Percentiles rank a stretch among this genome's conserved stretches.
Conservation (phyloP, 2,888 invertebrate species). For the Lasioglossum marginatum region DNA sequence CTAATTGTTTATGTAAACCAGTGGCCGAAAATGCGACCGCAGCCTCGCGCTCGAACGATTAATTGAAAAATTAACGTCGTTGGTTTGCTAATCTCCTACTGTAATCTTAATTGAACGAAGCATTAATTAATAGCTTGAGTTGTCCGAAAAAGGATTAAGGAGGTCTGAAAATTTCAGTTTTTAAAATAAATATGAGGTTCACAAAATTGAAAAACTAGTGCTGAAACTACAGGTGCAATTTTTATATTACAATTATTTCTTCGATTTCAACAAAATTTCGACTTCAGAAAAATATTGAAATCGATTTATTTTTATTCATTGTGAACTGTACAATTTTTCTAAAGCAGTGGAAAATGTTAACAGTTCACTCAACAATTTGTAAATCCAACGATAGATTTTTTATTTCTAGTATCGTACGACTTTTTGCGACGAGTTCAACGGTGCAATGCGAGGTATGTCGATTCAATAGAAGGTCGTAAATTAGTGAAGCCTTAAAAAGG, state of each 20-base stretch:
- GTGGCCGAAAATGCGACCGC: background rate
- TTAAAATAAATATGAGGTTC: background rate
- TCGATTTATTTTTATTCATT: no score
- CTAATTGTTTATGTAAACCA: slow-evolving; percentile 13
- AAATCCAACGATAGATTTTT: background rate
- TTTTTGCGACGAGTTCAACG: background rate
- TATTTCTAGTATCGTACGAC: background rate
- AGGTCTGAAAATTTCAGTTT: background rate
- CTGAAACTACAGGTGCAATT: background rate
- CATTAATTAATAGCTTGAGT: background rate
- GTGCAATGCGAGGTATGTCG: background rate
- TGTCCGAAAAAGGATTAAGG: background rate
- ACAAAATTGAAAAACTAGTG: background rate
- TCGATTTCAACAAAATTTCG: no score
- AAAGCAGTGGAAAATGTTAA: background rate
- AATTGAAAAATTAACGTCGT: background rate
- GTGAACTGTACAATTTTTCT: background rate
- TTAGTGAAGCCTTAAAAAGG: slow-evolving; percentile 5
- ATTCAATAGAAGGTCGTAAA: slow-evolving; percentile 6
- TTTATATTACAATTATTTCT: background rate
- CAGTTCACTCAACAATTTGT: background rate
- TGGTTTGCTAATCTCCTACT: background rate
- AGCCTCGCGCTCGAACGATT: background rate
- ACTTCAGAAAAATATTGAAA: background rate
- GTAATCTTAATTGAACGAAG: background rate